These are phyloP conservation scores for Pseudomyrmex sp. DNA, from an alignment of 1,140 invertebrate genomes.

Conservation along the genomic window DNA sequence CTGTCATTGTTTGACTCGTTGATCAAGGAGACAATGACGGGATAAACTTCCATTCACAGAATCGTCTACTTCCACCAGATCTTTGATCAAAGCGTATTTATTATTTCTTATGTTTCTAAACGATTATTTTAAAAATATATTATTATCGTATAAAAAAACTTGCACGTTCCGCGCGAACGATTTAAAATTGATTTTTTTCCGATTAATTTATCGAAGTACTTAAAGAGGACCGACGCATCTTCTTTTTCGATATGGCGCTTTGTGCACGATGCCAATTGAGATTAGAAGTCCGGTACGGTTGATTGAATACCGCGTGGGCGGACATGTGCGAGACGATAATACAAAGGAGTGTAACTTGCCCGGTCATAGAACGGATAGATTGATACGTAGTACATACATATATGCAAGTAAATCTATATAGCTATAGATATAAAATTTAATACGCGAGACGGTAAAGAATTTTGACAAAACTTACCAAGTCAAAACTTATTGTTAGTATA, in stretches of 20 bases:
- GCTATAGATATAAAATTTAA: background rate
- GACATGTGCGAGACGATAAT: slow-evolving; percentile 24
- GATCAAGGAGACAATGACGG: slow-evolving; percentile 52
- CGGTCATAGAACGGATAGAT: background rate
- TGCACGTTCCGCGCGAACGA: slow-evolving; percentile 28
- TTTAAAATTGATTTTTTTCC: slow-evolving; percentile 36
- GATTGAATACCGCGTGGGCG: slow-evolving; percentile 35
- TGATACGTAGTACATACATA: background rate
- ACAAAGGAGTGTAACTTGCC: background rate
- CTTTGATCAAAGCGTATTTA: background rate
- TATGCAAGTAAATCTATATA: slow-evolving; percentile 5
- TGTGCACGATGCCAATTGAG: slow-evolving; percentile 27
- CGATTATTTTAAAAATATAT: too few relatives aligned
- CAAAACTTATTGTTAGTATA: background rate
- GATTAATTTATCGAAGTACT: slow-evolving; percentile 58
- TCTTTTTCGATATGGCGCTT: slow-evolving; percentile 19
- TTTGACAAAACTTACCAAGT: background rate
- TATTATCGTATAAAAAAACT: too few relatives aligned
- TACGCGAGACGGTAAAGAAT: background rate
- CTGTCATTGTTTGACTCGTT: slow-evolving; percentile 68
- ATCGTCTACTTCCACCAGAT: background rate
- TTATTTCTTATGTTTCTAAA: background rate
- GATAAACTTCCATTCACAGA: slow-evolving; percentile 26
- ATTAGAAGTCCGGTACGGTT: slow-evolving; percentile 45
- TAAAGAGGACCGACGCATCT: slow-evolving; percentile 25